Percentiles rank a stretch among this genome's conserved stretches.
phyloP scores from a whole-genome alignment of 2,888 invertebrate species.

The Nudaria mundana region DNA sequence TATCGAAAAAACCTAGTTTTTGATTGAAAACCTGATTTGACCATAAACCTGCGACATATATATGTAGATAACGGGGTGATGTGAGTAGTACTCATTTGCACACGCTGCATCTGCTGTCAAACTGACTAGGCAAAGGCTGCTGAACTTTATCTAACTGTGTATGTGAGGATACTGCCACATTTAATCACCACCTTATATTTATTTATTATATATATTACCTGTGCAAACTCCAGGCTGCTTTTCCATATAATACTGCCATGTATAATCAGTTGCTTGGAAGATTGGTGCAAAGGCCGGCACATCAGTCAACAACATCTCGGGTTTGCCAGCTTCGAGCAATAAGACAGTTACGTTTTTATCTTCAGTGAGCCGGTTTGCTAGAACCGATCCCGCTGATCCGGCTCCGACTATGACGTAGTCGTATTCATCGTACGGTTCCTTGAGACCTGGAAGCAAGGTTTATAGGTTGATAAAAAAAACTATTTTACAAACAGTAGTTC shows the following conservation, averaged over 20 bases:
- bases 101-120: too few relatives aligned
- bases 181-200: too few relatives aligned
- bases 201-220: slow-evolving; percentile 46
- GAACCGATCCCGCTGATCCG: slow-evolving; percentile 79
- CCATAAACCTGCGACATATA: too few relatives aligned
- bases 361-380: slow-evolving; percentile 75
- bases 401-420: slow-evolving; percentile 81
- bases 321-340: slow-evolving; percentile 59
- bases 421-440: slow-evolving; percentile 62
- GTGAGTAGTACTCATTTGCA: too few relatives aligned
- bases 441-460: slow-evolving; percentile 37
- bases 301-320: slow-evolving; percentile 77
- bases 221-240: slow-evolving; percentile 83
- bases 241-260: slow-evolving; percentile 87
- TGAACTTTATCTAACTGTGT: too few relatives aligned
- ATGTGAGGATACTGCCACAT: too few relatives aligned
- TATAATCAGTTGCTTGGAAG: slow-evolving; percentile 82
- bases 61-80: too few relatives aligned
- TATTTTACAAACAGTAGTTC: too few relatives aligned
- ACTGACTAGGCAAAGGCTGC: too few relatives aligned
- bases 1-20: too few relatives aligned
- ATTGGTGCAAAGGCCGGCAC: slow-evolving; percentile 79
- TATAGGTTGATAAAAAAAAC: neutral
- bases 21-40: too few relatives aligned
- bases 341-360: slow-evolving; percentile 61